These are phyloP conservation scores for Morus bassanus DNA, from an alignment of 2,797 vertebrate species.

Conservation along the genomic window DNA sequence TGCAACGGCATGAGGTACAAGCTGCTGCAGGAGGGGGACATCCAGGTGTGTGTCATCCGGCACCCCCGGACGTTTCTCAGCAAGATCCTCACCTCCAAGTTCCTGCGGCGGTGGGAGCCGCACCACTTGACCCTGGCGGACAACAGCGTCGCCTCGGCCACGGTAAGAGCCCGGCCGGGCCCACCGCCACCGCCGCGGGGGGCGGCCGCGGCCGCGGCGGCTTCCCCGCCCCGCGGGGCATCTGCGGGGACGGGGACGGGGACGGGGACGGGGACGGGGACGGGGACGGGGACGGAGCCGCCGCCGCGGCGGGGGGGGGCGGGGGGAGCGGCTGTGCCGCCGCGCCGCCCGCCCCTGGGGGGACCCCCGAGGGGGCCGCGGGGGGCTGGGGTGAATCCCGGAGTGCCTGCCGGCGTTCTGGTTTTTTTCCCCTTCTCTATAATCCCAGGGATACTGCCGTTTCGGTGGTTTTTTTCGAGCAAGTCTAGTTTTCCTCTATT, in stretches of 20 bases:
- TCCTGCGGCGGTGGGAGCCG: slow-evolving; percentile 94
- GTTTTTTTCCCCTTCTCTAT: background rate
- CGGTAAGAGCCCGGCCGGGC: slow-evolving; percentile 79
- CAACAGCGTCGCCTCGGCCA: slow-evolving; percentile 92
- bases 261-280: too few species aligned
- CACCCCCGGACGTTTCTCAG: slow-evolving; percentile 98
- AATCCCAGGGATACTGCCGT: background rate
- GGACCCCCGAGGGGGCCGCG: too few species aligned
- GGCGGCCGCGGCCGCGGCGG: background rate
- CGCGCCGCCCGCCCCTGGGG: too few species aligned
- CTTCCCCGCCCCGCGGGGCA: background rate
- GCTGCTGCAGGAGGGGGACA: slow-evolving; percentile 97
- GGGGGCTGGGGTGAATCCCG: background rate
- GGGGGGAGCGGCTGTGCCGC: too few species aligned
- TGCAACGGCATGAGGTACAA: slow-evolving; percentile 97
- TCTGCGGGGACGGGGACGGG: too few species aligned
- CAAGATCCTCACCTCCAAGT: slow-evolving; percentile 98
- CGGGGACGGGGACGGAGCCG: background rate
- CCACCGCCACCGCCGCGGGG: background rate
- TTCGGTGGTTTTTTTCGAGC: background rate
- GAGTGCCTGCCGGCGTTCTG: background rate
- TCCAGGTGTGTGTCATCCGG: slow-evolving; percentile 96
- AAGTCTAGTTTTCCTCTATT: background rate
- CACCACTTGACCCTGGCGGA: slow-evolving; percentile 96
- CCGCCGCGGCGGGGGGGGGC: background rate